A percentile compares a stretch with the other conserved stretches of the same genome.
Evolutionary conservation across 2,888 invertebrate genomes (phyloP).

Genomic region (Osmoderma eremita): DNA sequence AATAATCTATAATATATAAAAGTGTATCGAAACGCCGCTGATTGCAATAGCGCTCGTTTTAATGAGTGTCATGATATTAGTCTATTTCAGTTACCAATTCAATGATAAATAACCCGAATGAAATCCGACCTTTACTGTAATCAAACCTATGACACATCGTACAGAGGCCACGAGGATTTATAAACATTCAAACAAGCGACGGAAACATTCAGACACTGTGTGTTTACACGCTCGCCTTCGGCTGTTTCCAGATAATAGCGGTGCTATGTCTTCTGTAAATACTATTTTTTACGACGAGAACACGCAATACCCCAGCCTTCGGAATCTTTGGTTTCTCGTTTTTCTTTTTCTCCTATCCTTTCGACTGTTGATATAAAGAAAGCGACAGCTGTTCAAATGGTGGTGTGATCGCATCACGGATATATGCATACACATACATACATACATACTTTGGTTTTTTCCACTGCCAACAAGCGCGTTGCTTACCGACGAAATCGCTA

Average conservation of each 20-base stretch:
- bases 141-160: too few relatives aligned
- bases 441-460: constrained; percentile 25
- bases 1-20: too few relatives aligned
- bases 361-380: constrained; percentile 12
- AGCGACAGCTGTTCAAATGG: constrained; percentile 35
- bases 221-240: not conserved
- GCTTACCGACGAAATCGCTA: constrained; percentile 26
- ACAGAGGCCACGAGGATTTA: too few relatives aligned
- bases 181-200: not conserved
- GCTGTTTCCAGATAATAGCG: not conserved
- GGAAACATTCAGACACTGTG: constrained; percentile 5
- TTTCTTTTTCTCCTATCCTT: not conserved
- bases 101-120: too few relatives aligned
- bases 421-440: not conserved
- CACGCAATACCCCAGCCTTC: too few relatives aligned
- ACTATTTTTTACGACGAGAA: not conserved
- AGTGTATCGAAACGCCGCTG: too few relatives aligned
- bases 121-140: too few relatives aligned
- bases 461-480: not conserved
- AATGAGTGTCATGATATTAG: too few relatives aligned
- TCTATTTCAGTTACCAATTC: too few relatives aligned
- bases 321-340: too few relatives aligned
- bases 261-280: constrained; percentile 16
- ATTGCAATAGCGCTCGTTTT: too few relatives aligned
- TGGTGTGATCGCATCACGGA: not conserved